Evolutionary conservation across 2,797 vertebrate genomes (phyloP), one percentile per base, ranked within the genome.

Genomic region (Myiotriccus ornatus): DNA sequence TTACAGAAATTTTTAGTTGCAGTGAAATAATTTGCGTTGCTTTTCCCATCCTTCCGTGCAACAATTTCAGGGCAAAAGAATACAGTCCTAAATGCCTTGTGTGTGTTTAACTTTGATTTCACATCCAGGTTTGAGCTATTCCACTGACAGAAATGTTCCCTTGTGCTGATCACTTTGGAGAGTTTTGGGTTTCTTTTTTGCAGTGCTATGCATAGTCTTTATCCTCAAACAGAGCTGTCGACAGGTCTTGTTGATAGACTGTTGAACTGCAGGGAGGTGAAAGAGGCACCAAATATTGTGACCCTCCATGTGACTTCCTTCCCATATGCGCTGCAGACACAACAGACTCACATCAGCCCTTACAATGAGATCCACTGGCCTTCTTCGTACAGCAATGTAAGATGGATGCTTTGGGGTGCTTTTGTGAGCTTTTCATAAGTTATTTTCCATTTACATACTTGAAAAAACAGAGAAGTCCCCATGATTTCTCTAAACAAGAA

Each of bases 281-380:
- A 98, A 97, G 99, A 99, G 64, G 98, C 99, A 4, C 96, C 98
- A 55, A 99, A 99, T 97, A 99, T 99, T 86, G 97, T 99, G 93
- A 99, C 98, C 4, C 99, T 99, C 27, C 99, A 99, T 0, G 99
- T 99, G 94, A 99, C 99, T 22, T 99, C 99, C 56, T 99, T 99
- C 97, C 99, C 99, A 4, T 99, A 99, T 1, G 98, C 99, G 7
- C 98, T 99, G 81, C 99, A 99, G 98, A 99, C 99, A 3, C 99
- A 99, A 91, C 98, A 97, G 84, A 99, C 99, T 7, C 99, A 98
- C 35, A 98, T 99, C 97, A 99, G 99, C 95, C 99, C 99, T 21
- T 99, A 99, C 98, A 99, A 99, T 30, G 99, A 99, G 98, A 98
- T 99, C 97, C 99, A 99, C 98, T 99, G 99, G 99, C 99, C 99